Conservation (phyloP, 2,113 vertebrate species). For the Pseudolaguvia tuberculata region DNA sequence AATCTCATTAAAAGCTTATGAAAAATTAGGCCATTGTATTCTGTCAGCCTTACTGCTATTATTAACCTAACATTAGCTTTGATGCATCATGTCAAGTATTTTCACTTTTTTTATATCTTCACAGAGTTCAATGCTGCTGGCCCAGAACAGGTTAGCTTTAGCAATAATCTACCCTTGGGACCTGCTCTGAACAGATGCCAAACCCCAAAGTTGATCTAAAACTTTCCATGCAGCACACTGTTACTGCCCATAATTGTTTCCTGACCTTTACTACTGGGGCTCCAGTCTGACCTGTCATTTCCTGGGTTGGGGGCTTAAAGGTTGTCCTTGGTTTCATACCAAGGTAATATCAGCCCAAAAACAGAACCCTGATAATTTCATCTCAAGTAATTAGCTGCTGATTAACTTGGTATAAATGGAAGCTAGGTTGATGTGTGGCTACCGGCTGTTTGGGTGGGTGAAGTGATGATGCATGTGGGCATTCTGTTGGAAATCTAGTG, state of each 20-base stretch:
- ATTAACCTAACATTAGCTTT: background rate
- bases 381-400: background rate
- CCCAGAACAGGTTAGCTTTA: slow-evolving; percentile 20
- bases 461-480: slow-evolving; percentile 11
- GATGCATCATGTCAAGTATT: background rate
- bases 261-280: slow-evolving; percentile 67
- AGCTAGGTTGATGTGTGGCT: background rate
- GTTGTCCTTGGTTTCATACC: slow-evolving; percentile 13
- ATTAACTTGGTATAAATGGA: slow-evolving; percentile 17
- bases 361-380: background rate
- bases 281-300: slow-evolving; percentile 54
- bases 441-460: background rate
- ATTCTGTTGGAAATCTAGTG: background rate
- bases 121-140: slow-evolving; percentile 9
- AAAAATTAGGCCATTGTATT: background rate
- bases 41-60: background rate
- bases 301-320: slow-evolving; percentile 49
- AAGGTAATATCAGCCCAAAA: background rate
- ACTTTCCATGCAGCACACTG: slow-evolving; percentile 38
- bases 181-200: slow-evolving; percentile 20
- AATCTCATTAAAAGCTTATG: background rate
- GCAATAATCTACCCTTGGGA: slow-evolving; percentile 30
- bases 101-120: slow-evolving; percentile 1
- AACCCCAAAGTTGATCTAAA: slow-evolving; percentile 25
- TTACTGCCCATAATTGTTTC: slow-evolving; percentile 70